Percentiles rank a stretch among this genome's conserved stretches.
These are phyloP conservation scores for Rhineura floridana DNA, from an alignment of 2,113 vertebrate species.

Conservation along the genomic window DNA sequence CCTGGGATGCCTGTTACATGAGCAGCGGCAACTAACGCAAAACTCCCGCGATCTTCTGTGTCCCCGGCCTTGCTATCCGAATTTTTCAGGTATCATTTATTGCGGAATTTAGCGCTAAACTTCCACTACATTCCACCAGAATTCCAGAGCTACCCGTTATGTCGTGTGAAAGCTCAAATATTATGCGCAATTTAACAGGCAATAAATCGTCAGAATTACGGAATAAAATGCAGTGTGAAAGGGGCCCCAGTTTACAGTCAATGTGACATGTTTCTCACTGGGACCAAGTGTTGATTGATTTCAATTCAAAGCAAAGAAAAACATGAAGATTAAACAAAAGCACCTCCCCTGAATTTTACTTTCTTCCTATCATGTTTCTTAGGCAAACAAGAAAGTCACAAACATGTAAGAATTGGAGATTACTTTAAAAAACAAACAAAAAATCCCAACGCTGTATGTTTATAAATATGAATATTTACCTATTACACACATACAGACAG, in stretches of 20 bases:
- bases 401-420: not conserved
- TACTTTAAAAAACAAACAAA: not conserved
- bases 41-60: too few species aligned
- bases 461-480: not conserved
- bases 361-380: not conserved
- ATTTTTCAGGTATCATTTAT: too few species aligned
- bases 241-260: constrained; percentile 50
- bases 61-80: too few species aligned
- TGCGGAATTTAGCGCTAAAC: too few species aligned
- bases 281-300: constrained; percentile 8
- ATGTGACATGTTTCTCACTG: not conserved
- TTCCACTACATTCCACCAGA: too few species aligned
- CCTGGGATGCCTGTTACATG: too few species aligned
- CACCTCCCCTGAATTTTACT: constrained; percentile 16
- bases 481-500: not conserved
- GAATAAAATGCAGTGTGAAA: too few species aligned
- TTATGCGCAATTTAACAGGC: too few species aligned
- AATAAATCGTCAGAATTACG: too few species aligned
- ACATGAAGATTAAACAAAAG: constrained; percentile 53
- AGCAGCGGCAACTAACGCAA: too few species aligned
- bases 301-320: constrained; percentile 48
- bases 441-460: not conserved
- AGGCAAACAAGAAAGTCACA: not conserved
- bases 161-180: too few species aligned
- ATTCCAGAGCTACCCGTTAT: too few species aligned